Percentiles rank a stretch among this genome's conserved stretches.
Evolutionary conservation across 2,113 vertebrate genomes (phyloP).

Genomic region (Naja naja): DNA sequence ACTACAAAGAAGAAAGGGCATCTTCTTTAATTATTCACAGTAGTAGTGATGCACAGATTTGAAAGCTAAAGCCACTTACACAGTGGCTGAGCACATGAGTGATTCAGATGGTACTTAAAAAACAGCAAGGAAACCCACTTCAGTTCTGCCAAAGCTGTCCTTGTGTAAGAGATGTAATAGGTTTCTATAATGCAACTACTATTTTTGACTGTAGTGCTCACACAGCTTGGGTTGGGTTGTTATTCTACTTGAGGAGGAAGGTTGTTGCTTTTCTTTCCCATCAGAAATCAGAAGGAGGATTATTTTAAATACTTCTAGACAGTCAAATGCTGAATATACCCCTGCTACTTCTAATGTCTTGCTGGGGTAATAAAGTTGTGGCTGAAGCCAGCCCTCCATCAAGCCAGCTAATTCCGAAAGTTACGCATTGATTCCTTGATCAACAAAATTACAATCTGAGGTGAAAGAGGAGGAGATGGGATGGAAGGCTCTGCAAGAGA

Average conservation of each 20-base stretch:
- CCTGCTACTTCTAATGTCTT: constrained; percentile 26
- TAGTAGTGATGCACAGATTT: constrained; percentile 36
- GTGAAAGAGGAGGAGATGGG: neutral
- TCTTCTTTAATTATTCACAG: constrained; percentile 43
- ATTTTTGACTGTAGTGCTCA: neutral
- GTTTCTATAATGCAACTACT: constrained; percentile 21
- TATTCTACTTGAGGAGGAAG: neutral
- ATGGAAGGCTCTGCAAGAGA: neutral
- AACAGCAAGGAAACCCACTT: constrained; percentile 6
- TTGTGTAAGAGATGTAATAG: constrained; percentile 33
- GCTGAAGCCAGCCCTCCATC: neutral
- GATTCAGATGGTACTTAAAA: constrained; percentile 37
- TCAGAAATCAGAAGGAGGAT: neutral
- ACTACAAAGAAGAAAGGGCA: constrained; percentile 41
- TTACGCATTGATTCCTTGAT: neutral
- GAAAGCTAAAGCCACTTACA: neutral
- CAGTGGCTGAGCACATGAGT: constrained; percentile 28
- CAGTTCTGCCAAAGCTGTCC: constrained; percentile 36
- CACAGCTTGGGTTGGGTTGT: neutral
- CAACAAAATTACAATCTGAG: neutral
- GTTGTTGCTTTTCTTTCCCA: neutral
- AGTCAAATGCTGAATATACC: constrained; percentile 12
- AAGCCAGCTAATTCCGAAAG: neutral
- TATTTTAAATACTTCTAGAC: constrained; percentile 37
- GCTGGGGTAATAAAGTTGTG: constrained; percentile 23